These are phyloP conservation scores for Pecten maximus DNA, from an alignment of 2,888 invertebrate genomes.

Conservation along the genomic window DNA sequence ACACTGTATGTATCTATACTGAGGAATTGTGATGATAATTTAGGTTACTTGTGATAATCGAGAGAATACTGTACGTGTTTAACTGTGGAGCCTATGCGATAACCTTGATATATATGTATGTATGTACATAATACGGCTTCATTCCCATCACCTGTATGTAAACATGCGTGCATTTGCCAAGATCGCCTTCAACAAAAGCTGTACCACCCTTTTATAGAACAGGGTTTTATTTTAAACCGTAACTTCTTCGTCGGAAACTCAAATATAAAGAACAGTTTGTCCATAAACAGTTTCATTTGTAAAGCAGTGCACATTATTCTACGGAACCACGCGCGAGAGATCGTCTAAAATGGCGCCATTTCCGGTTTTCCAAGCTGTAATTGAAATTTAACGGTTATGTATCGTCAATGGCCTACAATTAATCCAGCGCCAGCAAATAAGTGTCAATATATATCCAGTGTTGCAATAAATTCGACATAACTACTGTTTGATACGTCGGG, in stretches of 20 bases:
- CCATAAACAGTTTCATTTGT: constrained; percentile 26
- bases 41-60: too few species aligned
- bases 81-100: too few species aligned
- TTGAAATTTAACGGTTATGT: constrained; percentile 25
- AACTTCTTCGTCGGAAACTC: constrained; percentile 32
- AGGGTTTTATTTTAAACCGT: constrained; percentile 14
- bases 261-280: constrained; percentile 9
- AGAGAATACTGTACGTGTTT: too few species aligned
- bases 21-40: too few species aligned
- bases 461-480: constrained; percentile 30
- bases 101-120: too few species aligned
- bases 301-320: constrained; percentile 11
- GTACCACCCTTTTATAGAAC: not conserved
- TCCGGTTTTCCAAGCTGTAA: constrained; percentile 33
- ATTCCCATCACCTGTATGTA: not conserved
- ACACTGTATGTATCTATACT: too few species aligned
- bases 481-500: constrained; percentile 20
- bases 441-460: constrained; percentile 33
- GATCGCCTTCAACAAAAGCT: not conserved
- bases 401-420: constrained; percentile 33
- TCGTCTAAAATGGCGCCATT: constrained; percentile 32
- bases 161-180: not conserved
- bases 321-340: constrained; percentile 33
- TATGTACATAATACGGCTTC: not conserved
- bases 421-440: constrained; percentile 30